Conservation (phyloP, 2,888 invertebrate genomes). For the Lepidonotus clava region DNA sequence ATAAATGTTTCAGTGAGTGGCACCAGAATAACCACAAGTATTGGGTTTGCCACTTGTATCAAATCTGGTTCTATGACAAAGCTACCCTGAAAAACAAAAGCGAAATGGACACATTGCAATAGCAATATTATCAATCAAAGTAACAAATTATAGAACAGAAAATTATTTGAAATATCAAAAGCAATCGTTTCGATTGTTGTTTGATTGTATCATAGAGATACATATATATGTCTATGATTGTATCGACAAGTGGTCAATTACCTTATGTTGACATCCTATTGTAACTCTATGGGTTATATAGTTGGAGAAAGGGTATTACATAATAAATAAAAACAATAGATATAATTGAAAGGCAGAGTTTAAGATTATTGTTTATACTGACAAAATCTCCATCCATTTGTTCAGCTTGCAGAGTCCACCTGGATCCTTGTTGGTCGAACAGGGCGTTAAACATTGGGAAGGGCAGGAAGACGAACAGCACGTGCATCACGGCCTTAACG, state of each 20-base stretch:
- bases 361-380: too few species aligned
- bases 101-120: not conserved
- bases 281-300: too few species aligned
- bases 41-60: constrained; percentile 67
- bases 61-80: constrained; percentile 65
- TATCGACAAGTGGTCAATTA: too few species aligned
- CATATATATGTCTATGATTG: too few species aligned
- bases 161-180: too few species aligned
- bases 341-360: too few species aligned
- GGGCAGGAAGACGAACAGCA: constrained; percentile 90
- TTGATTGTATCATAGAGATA: too few species aligned
- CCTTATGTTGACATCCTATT: too few species aligned
- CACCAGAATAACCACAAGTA: constrained; percentile 67
- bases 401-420: constrained; percentile 76
- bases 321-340: too few species aligned
- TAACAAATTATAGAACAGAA: not conserved
- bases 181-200: too few species aligned
- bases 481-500: constrained; percentile 87
- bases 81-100: constrained; percentile 53
- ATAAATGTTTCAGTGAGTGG: constrained; percentile 67
- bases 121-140: not conserved
- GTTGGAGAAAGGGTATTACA: too few species aligned
- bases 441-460: constrained; percentile 96
- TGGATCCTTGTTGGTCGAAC: constrained; percentile 88
- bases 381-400: constrained; percentile 76